Conservation (phyloP, 2,888 invertebrate species). For the Cryptocephalus primarius region DNA sequence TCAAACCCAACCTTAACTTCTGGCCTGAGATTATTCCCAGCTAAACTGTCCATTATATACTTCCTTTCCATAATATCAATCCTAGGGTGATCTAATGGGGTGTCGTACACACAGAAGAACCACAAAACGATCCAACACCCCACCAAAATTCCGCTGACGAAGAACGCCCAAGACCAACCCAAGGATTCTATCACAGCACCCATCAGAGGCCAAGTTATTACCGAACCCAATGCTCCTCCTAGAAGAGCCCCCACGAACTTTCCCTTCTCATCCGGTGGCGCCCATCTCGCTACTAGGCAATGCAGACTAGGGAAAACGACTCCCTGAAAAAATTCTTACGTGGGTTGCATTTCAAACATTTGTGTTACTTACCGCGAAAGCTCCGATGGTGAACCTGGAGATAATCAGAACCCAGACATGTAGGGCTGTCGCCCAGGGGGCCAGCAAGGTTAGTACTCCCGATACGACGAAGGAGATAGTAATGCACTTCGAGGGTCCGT, state of each 20-base stretch:
- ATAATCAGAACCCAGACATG: conserved; percentile 46
- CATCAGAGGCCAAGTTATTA: conserved; percentile 36
- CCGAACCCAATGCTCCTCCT: conserved; percentile 41
- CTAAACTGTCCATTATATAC: conserved; percentile 42
- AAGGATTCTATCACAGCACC: conserved; percentile 29
- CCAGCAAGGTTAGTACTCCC: conserved; percentile 47
- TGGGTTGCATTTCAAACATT: conserved; percentile 12
- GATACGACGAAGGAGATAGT: conserved; percentile 42
- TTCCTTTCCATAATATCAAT: conserved; percentile 40
- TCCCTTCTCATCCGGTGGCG: conserved; percentile 40
- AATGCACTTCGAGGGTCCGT: conserved; percentile 49
- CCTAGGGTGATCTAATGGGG: conserved; percentile 44
- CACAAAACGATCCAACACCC: conserved; percentile 36
- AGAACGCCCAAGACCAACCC: conserved; percentile 34
- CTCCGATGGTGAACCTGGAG: conserved; percentile 49
- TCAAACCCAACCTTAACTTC: not conserved
- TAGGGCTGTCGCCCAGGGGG: conserved; percentile 48
- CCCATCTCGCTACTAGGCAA: conserved; percentile 35
- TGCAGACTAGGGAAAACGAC: conserved; percentile 31
- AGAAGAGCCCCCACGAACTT: conserved; percentile 40
- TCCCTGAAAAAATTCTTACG: conserved; percentile 23
- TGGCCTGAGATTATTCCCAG: conserved; percentile 3
- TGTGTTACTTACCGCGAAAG: conserved; percentile 45
- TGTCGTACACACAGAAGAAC: conserved; percentile 40
- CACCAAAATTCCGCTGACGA: conserved; percentile 25